A percentile compares a stretch with the other conserved stretches of the same genome.
phyloP scores from a whole-genome alignment of 1,140 invertebrate species.

The Ceratina calcarata region DNA sequence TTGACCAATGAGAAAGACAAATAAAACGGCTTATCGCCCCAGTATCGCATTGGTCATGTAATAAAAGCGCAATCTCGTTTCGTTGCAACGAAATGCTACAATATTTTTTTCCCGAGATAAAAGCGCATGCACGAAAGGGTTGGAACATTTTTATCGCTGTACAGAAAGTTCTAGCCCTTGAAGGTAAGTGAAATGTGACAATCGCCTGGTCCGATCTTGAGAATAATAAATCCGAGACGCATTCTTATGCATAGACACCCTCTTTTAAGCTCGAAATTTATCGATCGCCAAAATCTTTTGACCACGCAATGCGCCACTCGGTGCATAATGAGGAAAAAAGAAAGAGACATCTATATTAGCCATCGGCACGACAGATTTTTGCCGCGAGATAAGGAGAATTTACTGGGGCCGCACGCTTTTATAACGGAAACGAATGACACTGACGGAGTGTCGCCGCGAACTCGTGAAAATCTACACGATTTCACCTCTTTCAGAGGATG shows the following conservation, averaged over 20 bases:
- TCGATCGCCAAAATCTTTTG: constrained; percentile 36
- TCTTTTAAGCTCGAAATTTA: constrained; percentile 33
- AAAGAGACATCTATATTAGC: constrained; percentile 28
- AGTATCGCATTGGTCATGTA: too few species aligned
- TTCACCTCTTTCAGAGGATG: too few species aligned
- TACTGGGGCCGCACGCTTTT: constrained; percentile 16
- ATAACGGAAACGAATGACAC: constrained; percentile 23
- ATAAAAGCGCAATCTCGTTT: too few species aligned
- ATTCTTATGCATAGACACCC: not conserved
- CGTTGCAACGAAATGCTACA: too few species aligned
- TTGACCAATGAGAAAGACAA: too few species aligned
- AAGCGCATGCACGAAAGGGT: not conserved
- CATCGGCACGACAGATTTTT: constrained; percentile 45
- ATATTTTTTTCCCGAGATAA: too few species aligned
- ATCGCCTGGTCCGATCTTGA: constrained; percentile 1
- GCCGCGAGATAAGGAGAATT: constrained; percentile 29
- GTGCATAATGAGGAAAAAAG: constrained; percentile 29
- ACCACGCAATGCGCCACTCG: constrained; percentile 8
- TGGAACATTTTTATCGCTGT: not conserved
- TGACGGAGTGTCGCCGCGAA: too few species aligned
- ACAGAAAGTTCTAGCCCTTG: not conserved
- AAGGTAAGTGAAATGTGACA: not conserved
- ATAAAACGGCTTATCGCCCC: too few species aligned
- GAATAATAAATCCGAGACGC: not conserved
- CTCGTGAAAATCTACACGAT: too few species aligned